These are phyloP conservation scores for Amiota mariae DNA, from an alignment of 2,888 invertebrate species.

Conservation along the genomic window DNA sequence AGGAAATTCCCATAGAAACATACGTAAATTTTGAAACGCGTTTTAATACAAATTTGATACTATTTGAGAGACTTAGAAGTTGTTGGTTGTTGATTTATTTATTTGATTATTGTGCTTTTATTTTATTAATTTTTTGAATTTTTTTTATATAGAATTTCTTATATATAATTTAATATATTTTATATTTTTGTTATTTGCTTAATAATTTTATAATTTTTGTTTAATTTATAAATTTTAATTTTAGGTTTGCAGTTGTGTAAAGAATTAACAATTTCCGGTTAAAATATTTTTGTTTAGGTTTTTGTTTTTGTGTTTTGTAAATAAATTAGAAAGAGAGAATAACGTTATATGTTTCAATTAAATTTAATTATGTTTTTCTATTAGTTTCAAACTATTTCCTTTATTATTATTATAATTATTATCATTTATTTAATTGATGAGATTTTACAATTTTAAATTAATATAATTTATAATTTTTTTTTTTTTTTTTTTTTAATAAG, in stretches of 20 bases:
- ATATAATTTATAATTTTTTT: constrained; percentile 38
- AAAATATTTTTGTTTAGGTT: background rate
- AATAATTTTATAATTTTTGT: constrained; percentile 16
- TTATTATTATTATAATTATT: constrained; percentile 16
- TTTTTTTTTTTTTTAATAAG: no score
- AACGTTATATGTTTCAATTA: background rate
- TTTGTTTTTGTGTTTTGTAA: background rate
- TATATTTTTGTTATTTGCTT: background rate
- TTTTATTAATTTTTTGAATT: constrained; percentile 6
- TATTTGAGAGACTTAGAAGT: no score
- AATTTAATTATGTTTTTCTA: background rate
- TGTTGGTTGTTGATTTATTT: no score
- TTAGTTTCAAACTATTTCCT: constrained; percentile 6
- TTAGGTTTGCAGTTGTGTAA: no score
- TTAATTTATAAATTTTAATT: constrained; percentile 13
- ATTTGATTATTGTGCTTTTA: constrained; percentile 14
- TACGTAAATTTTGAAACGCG: constrained; percentile 12
- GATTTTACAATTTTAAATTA: background rate
- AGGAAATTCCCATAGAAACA: no score
- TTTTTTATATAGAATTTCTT: background rate
- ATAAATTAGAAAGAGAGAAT: background rate
- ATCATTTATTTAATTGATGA: constrained; percentile 9
- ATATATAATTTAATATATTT: no score
- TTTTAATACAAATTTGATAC: background rate
- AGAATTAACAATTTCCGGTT: background rate